phyloP scores from a whole-genome alignment of 2,113 vertebrate species.

The Gymnocephalus cernua region DNA sequence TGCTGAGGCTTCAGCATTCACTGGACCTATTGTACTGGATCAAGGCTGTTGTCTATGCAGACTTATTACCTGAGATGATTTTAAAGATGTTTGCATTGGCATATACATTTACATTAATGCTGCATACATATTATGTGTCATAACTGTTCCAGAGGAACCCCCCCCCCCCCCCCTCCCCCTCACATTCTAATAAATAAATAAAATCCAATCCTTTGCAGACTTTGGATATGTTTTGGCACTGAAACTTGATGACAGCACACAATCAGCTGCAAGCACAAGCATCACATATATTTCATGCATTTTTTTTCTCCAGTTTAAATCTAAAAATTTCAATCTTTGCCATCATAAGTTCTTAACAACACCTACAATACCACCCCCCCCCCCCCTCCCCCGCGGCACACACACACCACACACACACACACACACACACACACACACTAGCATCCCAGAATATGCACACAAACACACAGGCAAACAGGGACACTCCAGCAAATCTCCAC shows the following conservation, averaged over 20 bases:
- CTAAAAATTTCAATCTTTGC: background rate
- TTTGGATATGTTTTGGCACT: background rate
- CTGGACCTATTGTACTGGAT: too few species aligned
- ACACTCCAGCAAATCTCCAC: constrained; percentile 38
- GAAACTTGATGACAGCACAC: background rate
- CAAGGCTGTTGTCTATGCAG: background rate
- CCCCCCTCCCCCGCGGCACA: background rate
- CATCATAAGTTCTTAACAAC: background rate
- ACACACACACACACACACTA: background rate
- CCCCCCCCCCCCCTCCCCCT: background rate
- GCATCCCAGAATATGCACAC: constrained; percentile 7
- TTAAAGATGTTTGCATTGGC: too few species aligned
- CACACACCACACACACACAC: background rate
- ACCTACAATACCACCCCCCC: background rate
- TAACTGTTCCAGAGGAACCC: background rate
- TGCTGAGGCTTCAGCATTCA: constrained; percentile 4
- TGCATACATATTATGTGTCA: background rate
- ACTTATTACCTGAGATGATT: background rate
- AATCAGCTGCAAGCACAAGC: background rate
- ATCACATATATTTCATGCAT: constrained; percentile 1
- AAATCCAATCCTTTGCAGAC: background rate
- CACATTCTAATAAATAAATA: background rate
- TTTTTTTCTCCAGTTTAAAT: background rate
- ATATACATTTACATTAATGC: background rate
- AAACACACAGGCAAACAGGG: constrained; percentile 24